These are phyloP conservation scores for Mythimna lalbum DNA, from an alignment of 2,888 invertebrate genomes.

Conservation along the genomic window DNA sequence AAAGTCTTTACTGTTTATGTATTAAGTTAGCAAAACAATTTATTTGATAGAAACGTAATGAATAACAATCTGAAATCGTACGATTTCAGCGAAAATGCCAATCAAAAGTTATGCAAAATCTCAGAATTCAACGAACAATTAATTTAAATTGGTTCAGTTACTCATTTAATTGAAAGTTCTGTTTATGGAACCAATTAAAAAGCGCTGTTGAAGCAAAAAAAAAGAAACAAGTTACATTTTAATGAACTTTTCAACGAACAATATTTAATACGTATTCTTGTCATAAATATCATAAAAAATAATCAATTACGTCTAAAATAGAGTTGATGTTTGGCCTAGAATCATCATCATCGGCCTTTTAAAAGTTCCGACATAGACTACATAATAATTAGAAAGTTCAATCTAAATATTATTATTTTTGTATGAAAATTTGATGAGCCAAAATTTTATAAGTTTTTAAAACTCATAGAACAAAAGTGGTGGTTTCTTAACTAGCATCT, in stretches of 20 bases:
- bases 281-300: constrained; percentile 17
- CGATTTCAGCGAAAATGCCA: neutral
- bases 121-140: neutral
- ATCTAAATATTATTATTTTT: too few species aligned
- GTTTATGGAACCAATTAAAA: constrained; percentile 15
- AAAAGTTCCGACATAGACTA: too few species aligned
- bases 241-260: constrained; percentile 30
- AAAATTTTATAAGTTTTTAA: too few species aligned
- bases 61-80: too few species aligned
- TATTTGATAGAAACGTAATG: neutral
- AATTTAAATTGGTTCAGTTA: neutral
- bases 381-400: too few species aligned
- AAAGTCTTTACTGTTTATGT: neutral
- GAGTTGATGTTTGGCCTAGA: too few species aligned
- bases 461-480: too few species aligned
- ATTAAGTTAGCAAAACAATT: neutral
- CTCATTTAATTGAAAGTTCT: neutral
- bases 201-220: neutral
- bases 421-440: too few species aligned
- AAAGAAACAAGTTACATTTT: constrained; percentile 12
- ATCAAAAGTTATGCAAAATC: constrained; percentile 5
- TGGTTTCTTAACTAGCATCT: too few species aligned
- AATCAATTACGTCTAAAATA: neutral
- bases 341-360: too few species aligned
- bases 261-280: neutral